Evolutionary conservation across 92 coral and sea anemone species (phyloP), one percentile per base, ranked within the genome.

Genomic region (Palythoa caribaeorum): DNA sequence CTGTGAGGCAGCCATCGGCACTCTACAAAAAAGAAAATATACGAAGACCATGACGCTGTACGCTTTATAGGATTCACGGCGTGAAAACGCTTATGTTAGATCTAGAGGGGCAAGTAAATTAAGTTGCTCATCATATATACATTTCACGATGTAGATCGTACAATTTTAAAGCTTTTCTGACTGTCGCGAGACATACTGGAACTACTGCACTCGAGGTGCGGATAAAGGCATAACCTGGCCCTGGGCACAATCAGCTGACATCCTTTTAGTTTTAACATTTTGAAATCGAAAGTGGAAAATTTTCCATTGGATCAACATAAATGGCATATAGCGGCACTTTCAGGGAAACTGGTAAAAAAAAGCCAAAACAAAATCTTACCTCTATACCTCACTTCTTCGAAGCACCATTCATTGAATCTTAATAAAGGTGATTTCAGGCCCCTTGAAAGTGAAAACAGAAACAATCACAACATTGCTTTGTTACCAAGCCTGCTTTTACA

Each of bases 1-100:
- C 48, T 71, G 47, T 5, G 19, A 65, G 71, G 86, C 11, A 53
- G 83, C 86, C 86, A 81, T 81, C 5, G 76, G 40, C 53, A 11
- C 6, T 68, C 40, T 28, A 28, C 28, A 28, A 28, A 28, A 28
- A 28, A 28, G 28, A 28, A 28, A 28, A 28, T 28, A 28, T 28
- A 28, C 0, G 28, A 28, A 28, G 28, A 0, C 28, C 28, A 28
- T 28, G 28, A 28, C 28, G 28, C 28, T 28, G 28, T 28, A 28
- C 28, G 28, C 28, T 0, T 28, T 28, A 28, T 28, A 28, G 63
- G 52, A 13, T 78, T 20, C 21, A 44, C 50, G 50, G 50, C 50
- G 50, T 44, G 50, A 44, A 8, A 44, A 44, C 50, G 6, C 6
- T 5, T 44, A 8, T 44, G 50, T 44, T 3, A 44, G 50, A 44